Evolutionary conservation across 2,797 vertebrate species (phyloP), one percentile per base, ranked within the genome.

Genomic region (Oceanodroma leucorhoa): DNA sequence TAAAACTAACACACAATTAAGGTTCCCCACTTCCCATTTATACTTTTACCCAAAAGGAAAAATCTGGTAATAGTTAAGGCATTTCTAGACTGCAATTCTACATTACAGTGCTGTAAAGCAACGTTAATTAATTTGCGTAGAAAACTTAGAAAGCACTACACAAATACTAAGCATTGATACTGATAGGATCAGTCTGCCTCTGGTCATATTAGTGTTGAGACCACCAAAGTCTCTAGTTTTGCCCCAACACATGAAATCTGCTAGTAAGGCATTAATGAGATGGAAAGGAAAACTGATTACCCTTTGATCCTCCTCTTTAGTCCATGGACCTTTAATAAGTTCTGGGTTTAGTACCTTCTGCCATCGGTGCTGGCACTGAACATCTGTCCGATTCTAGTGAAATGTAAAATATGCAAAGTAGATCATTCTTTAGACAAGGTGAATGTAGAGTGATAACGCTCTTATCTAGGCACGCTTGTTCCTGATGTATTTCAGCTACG

Each of bases 261-360:
- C 57, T 70, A n/a, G 6, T 27, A 82, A 89, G 41, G 30, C 34
- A 75, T 57, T 93, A 87, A 90, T 83, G 51, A 67, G 53, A 94
- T 0, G 8, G 83, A 94, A 96, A 66, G 76, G 38, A 91, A 88
- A 92, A 84, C 32, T 90, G 93, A 98, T 98, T 98, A 99, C 99
- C 98, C 99, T 98, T 97, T 99, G 99, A 98, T 99, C 99, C 96
- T 99, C 99, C 97, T 99, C 99, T 98, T 99, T 99, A 93, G 99
- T 99, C 99, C 99, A 99, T 0, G 99, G 99, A 48, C 99, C 99
- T 98, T 99, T 99, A 96, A 99, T 99, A 95, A 99, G 99, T 97
- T 99, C 99, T 92, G 99, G 99, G 97, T 99, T 99, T 76, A 99
- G 98, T 60, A 99, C 99, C 95, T 99, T 99, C 98, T 99, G 99